Conservation (phyloP, 2,888 invertebrate genomes). For the Bursaphelenchus okinawaensis region DNA sequence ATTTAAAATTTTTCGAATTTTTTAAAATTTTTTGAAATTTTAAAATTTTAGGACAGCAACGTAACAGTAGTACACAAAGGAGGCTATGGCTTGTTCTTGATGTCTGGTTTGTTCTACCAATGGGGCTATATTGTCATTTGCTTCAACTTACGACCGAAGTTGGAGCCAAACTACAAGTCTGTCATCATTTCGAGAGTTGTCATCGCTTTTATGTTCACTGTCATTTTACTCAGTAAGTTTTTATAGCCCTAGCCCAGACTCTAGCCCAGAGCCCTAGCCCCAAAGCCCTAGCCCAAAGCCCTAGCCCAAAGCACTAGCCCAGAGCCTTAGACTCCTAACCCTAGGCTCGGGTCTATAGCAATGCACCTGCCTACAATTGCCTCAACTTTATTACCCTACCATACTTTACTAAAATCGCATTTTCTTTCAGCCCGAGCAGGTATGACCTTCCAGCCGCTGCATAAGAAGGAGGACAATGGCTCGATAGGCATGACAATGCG, state of each 20-base stretch:
- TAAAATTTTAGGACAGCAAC: neutral
- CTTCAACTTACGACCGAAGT: neutral
- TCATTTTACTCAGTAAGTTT: neutral
- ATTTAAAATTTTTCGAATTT: neutral
- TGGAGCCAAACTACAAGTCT: neutral
- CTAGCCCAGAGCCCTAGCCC: no score
- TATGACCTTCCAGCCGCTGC: neutral
- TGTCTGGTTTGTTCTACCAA: neutral
- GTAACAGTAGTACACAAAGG: neutral
- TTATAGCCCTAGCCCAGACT: no score
- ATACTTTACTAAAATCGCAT: no score
- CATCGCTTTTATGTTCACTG: neutral
- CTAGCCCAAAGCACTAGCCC: no score
- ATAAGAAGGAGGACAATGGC: neutral
- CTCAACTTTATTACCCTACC: no score
- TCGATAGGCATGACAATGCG: neutral
- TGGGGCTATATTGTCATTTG: neutral
- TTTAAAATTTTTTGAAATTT: neutral
- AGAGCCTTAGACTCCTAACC: no score
- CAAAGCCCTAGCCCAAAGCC: no score
- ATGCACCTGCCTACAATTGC: no score
- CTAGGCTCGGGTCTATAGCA: no score
- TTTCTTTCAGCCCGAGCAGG: neutral
- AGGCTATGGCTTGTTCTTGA: neutral
- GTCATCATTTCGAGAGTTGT: neutral